phyloP scores from a whole-genome alignment of 35 echinoderm and acorn worm genomes.

The Nesometra sesokonis region DNA sequence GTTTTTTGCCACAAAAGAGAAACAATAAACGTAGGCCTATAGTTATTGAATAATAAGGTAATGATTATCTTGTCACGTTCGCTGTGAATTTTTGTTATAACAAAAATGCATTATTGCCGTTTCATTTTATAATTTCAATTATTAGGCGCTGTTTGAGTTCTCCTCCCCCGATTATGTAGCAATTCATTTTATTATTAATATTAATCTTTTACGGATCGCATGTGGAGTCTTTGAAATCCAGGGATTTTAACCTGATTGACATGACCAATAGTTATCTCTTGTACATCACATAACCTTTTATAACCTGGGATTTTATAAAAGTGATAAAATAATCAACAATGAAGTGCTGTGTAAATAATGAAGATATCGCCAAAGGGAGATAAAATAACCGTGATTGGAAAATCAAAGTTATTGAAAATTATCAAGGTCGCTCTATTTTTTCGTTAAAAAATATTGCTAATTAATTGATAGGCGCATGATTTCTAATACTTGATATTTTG shows the following conservation, averaged over 20 bases:
- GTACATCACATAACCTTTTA: neutral
- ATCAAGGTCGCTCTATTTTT: neutral
- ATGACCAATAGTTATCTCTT: neutral
- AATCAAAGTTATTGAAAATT: neutral
- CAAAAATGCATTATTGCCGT: neutral
- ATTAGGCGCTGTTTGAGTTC: neutral
- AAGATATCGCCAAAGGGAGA: neutral
- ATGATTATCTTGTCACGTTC: neutral
- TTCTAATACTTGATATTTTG: neutral
- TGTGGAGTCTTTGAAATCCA: neutral
- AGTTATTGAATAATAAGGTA: no score
- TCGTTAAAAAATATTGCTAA: constrained; percentile 1
- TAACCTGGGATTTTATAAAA: neutral
- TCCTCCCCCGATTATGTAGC: neutral
- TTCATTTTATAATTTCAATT: neutral
- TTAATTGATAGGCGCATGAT: neutral
- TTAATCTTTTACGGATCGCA: neutral
- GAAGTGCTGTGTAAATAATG: neutral
- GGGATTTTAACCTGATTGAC: neutral
- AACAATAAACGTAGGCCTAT: no score
- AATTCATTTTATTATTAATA: neutral
- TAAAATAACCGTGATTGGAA: neutral
- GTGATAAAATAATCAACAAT: neutral
- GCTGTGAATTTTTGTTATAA: neutral
- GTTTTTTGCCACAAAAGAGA: no score